Conservation (phyloP, 2,113 vertebrate species). For the Etheostoma spectabile region DNA sequence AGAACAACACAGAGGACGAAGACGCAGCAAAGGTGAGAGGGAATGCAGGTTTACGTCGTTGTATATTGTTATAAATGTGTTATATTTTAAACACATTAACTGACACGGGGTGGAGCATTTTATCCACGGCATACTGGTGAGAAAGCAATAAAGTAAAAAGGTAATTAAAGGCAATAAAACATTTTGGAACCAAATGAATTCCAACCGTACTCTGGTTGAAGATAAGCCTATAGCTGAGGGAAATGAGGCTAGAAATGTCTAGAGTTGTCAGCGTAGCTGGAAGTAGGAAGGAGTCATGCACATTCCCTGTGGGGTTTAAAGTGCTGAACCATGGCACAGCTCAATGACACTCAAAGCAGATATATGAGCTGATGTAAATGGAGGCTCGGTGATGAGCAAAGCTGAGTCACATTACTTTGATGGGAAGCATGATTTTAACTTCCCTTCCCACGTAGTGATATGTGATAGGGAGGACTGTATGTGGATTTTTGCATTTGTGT, state of each 20-base stretch:
- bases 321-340: constrained; percentile 51
- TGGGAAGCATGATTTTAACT: constrained; percentile 53
- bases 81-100: constrained; percentile 38
- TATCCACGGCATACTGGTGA: constrained; percentile 25
- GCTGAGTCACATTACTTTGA: constrained; percentile 62
- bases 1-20: constrained; percentile 91
- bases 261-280: constrained; percentile 64
- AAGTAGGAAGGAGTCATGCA: constrained; percentile 55
- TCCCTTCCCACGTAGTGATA: constrained; percentile 37
- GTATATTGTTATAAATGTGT: constrained; percentile 17
- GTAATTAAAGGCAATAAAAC: constrained; percentile 6
- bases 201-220: constrained; percentile 16
- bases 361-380: constrained; percentile 71
- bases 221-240: constrained; percentile 39
- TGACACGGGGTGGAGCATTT: constrained; percentile 3
- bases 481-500: constrained; percentile 9
- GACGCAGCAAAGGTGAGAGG: constrained; percentile 91
- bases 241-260: constrained; percentile 64
- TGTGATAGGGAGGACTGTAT: constrained; percentile 22
- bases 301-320: constrained; percentile 58
- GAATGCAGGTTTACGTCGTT: background rate
- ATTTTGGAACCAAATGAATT: constrained; percentile 39
- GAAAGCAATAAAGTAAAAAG: constrained; percentile 27
- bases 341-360: constrained; percentile 69
- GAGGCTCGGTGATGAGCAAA: constrained; percentile 56